Percentiles rank a stretch among this genome's conserved stretches.
These are phyloP conservation scores for Alcis repandata DNA, from an alignment of 2,888 invertebrate genomes.

Conservation along the genomic window DNA sequence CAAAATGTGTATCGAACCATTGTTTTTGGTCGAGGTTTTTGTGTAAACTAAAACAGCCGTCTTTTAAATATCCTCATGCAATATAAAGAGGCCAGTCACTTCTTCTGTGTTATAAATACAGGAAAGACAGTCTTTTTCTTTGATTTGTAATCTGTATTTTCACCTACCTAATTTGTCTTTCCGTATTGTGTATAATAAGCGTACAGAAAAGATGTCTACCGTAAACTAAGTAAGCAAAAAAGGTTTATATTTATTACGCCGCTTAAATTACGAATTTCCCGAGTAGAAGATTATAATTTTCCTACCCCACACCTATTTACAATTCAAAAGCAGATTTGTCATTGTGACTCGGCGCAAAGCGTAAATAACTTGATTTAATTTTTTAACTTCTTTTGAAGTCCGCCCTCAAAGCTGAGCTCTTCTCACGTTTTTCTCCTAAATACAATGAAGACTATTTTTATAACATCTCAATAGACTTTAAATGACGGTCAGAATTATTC, in stretches of 20 bases:
- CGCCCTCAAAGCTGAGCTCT: conserved; percentile 31
- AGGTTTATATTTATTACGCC: conserved; percentile 12
- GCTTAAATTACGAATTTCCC: conserved; percentile 14
- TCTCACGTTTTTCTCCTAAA: conserved; percentile 35
- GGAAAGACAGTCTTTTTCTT: no score
- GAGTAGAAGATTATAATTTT: conserved; percentile 28
- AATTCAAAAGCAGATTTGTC: conserved; percentile 40
- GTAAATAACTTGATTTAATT: conserved; percentile 49
- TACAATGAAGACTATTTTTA: conserved; percentile 37
- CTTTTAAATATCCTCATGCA: no score
- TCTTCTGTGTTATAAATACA: no score
- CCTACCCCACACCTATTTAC: conserved; percentile 33
- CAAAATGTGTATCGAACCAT: no score
- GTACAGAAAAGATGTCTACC: not conserved
- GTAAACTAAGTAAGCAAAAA: conserved; percentile 5
- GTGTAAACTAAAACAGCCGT: no score
- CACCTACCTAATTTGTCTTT: no score
- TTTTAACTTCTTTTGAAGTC: conserved; percentile 43
- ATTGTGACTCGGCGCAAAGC: conserved; percentile 44
- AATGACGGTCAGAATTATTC: conserved; percentile 31
- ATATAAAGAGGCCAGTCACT: no score
- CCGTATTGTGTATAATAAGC: no score
- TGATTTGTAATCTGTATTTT: no score
- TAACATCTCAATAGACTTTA: conserved; percentile 37
- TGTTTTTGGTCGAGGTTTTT: no score